Evolutionary conservation across 2,113 vertebrate genomes (phyloP), one percentile per base, ranked within the genome.

Genomic region (Varanus salvator): DNA sequence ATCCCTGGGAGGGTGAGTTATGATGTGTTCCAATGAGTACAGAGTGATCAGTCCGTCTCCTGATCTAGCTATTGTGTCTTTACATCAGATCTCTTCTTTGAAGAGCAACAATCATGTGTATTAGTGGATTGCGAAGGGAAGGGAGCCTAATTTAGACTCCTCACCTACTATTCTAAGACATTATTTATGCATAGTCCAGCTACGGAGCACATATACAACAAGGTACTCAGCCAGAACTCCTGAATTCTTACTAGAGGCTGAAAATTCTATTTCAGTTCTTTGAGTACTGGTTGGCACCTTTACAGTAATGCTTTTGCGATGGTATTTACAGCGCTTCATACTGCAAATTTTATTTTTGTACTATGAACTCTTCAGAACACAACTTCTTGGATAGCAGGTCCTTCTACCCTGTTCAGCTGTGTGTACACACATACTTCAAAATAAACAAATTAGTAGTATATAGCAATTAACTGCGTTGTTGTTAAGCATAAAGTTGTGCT

Each of bases 181-280:
- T 44, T 44, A 2, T 44, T 44, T 44, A 1, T 44, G 38, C 38
- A 44, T 44, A 44, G 38, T 8, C 44, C 7, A 50, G 38, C 25
- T 77, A 44, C 2, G 8, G 17, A 48, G 48, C 44, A 78, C 44
- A 78, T 78, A 48, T 48, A 78, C 76, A 52, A 8, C 5, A 27
- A 78, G 44, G 1, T 78, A 78, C 27, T 50, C 48, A 3, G 25
- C 19, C 19, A 21, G 21, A 50, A 4, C 27, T 48, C 44, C 92
- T 86, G 54, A 91, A 95, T 90, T 92, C 90, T 85, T 80, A 86
- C 80, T 91, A 91, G 21, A 84, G 92, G 93, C 90, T 92, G 92
- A 91, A 77, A 91, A 15, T 60, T 60, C 81, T 29, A 27, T 3
- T 92, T 92, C 90, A 91, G 89, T 84, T 86, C 44, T 82, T 7